Evolutionary conservation across 2,113 vertebrate genomes (phyloP), one percentile per base, ranked within the genome.

Genomic region (Platichthys flesus): DNA sequence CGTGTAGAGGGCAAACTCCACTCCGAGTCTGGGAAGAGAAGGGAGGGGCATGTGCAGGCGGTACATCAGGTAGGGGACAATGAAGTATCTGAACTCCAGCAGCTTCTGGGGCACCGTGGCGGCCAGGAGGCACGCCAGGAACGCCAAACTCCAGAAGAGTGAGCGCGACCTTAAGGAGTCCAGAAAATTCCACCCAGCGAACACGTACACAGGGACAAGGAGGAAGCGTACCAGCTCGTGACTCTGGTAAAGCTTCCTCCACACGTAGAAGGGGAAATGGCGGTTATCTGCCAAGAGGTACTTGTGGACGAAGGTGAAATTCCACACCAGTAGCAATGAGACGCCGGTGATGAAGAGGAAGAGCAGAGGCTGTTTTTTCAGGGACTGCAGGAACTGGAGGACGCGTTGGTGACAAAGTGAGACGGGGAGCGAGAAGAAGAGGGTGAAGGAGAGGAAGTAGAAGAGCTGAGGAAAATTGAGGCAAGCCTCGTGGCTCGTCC

Each of bases 71-170:
- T 98, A 99, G 0, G 98, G 98, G 58, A 98, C 78, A 81, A 99
- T 97, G 80, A 98, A 99, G 85, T 99, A 99, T 83, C 98, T 95
- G 64, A 99, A 99, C 90, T 99, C 98, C 60, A 99, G 85, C n/a
- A 99, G 91, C 82, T 96, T 97, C 79, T 99, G 98, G 67, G 98
- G 97, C 68, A 99, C 93, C 0, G 92, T 97, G 58, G 94, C 93
- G 3, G 89, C 88, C 74, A 93, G 37, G 18, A 98, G 83, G 87
- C 97, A 99, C 0, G 79, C 61, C 78, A 94, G 91, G 92, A 97
- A 98, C 28, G 94, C 91, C 80, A 97, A 85, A 37, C 85, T 95
- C 98, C 97, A 98, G 86, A 98, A 97, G 59, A 97, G 14, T 0
- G 97, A 96, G 83, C 96, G 97, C 4, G 94, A 93, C 85, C 94